Evolutionary conservation across 2,888 invertebrate species (phyloP).

Genomic region (Noctua fimbriata): DNA sequence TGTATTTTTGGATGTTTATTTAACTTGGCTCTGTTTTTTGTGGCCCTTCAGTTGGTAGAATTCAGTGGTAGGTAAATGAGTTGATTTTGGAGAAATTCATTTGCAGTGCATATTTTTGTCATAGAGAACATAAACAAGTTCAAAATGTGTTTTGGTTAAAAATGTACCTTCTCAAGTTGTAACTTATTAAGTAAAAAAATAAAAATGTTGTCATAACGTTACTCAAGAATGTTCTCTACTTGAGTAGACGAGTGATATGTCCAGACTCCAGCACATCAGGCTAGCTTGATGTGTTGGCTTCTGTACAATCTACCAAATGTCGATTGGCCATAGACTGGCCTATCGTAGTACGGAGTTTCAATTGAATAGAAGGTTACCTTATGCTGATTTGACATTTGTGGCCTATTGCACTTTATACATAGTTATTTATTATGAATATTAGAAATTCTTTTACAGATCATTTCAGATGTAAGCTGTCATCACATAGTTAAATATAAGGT

Average conservation of each 20-base stretch:
- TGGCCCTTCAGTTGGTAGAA: conserved; percentile 26
- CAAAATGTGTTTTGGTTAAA: conserved; percentile 1
- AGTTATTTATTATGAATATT: too few relatives aligned
- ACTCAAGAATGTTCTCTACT: neutral
- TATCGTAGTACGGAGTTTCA: neutral
- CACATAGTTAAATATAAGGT: too few relatives aligned
- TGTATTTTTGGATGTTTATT: conserved; percentile 61
- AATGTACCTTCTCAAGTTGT: neutral
- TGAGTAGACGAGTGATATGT: too few relatives aligned
- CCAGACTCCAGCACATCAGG: too few relatives aligned
- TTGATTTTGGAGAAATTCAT: conserved; percentile 18
- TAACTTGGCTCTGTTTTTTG: conserved; percentile 46
- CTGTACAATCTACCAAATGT: too few relatives aligned
- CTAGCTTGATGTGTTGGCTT: too few relatives aligned
- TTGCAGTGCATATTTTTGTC: conserved; percentile 12
- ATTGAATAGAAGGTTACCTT: too few relatives aligned
- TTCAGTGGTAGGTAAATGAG: conserved; percentile 37
- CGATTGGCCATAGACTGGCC: neutral
- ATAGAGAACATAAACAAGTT: conserved; percentile 1
- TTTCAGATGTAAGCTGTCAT: too few relatives aligned
- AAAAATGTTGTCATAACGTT: neutral
- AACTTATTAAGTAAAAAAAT: neutral
- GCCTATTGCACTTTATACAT: too few relatives aligned
- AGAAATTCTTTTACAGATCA: too few relatives aligned
- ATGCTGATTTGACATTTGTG: too few relatives aligned